These are phyloP conservation scores for Takifugu flavidus DNA, from an alignment of 2,113 vertebrate species.

Conservation along the genomic window DNA sequence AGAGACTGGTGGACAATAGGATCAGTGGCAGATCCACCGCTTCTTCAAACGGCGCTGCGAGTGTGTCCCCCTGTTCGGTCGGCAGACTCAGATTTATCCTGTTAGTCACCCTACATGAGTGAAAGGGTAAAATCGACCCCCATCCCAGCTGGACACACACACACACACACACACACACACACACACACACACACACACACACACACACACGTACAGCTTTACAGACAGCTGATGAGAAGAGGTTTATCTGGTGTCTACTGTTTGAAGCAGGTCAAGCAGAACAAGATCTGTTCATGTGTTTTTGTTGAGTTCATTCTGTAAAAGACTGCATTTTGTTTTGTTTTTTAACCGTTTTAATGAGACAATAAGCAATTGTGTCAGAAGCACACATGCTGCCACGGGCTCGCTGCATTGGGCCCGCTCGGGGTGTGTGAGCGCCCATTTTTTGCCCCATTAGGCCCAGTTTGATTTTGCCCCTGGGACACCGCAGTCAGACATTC, in stretches of 20 bases:
- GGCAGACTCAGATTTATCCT: slow-evolving; percentile 72
- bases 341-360: slow-evolving; percentile 38
- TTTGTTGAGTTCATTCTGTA: slow-evolving; percentile 56
- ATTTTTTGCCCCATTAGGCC: slow-evolving; percentile 66
- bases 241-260: slow-evolving; percentile 69
- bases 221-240: slow-evolving; percentile 71
- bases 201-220: slow-evolving; percentile 50
- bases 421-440: slow-evolving; percentile 52
- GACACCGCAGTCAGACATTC: slow-evolving; percentile 38
- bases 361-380: slow-evolving; percentile 64
- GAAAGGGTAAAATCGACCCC: slow-evolving; percentile 72
- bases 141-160: slow-evolving; percentile 71
- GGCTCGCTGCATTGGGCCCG: slow-evolving; percentile 50
- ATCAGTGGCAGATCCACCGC: slow-evolving; percentile 73
- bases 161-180: slow-evolving; percentile 31
- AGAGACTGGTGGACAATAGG: slow-evolving; percentile 63
- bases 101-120: slow-evolving; percentile 77
- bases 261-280: slow-evolving; percentile 74
- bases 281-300: slow-evolving; percentile 65
- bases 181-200: slow-evolving; percentile 26
- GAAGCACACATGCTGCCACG: slow-evolving; percentile 46
- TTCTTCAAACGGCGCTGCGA: slow-evolving; percentile 72
- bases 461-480: slow-evolving; percentile 49
- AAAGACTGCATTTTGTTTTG: slow-evolving; percentile 42
- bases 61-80: slow-evolving; percentile 72